phyloP scores from a whole-genome alignment of 2,888 invertebrate species.

The Camponotus fellah region DNA sequence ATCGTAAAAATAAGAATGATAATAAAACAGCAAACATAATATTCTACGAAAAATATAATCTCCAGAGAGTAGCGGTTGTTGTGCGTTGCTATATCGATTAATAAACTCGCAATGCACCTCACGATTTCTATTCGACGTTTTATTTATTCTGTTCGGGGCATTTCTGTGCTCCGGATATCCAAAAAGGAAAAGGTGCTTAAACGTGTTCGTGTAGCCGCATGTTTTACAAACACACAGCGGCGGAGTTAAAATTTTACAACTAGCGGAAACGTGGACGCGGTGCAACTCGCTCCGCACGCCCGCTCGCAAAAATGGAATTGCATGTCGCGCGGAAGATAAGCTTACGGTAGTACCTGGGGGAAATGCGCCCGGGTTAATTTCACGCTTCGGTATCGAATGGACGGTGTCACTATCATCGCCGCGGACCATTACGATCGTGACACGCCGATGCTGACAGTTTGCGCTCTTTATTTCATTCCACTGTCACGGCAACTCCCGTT shows the following conservation, averaged over 20 bases:
- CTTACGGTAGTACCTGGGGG: slow-evolving; percentile 77
- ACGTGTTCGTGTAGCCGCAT: slow-evolving; percentile 9
- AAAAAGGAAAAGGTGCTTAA: slow-evolving; percentile 20
- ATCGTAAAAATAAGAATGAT: background rate
- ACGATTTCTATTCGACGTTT: slow-evolving; percentile 27
- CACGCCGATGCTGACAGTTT: slow-evolving; percentile 55
- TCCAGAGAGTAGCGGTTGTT: background rate
- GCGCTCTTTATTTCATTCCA: slow-evolving; percentile 64
- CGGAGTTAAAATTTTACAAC: slow-evolving; percentile 49
- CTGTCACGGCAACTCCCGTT: slow-evolving; percentile 31
- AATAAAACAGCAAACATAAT: slow-evolving; percentile 7
- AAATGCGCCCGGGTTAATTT: slow-evolving; percentile 81
- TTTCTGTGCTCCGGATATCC: background rate
- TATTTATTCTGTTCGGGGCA: slow-evolving; percentile 21
- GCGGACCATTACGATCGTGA: slow-evolving; percentile 70
- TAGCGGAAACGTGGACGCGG: slow-evolving; percentile 25
- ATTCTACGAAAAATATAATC: slow-evolving; percentile 7
- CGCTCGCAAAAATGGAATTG: slow-evolving; percentile 75
- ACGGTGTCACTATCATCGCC: slow-evolving; percentile 54
- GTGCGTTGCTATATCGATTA: slow-evolving; percentile 1
- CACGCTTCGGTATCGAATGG: slow-evolving; percentile 77
- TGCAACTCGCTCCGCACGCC: slow-evolving; percentile 39
- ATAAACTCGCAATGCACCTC: slow-evolving; percentile 20
- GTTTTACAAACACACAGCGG: slow-evolving; percentile 8
- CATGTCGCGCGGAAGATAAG: slow-evolving; percentile 72